A percentile compares a stretch with the other conserved stretches of the same genome.
Evolutionary conservation across 2,113 vertebrate genomes (phyloP).

Genomic region (Sigmodon hispidus): DNA sequence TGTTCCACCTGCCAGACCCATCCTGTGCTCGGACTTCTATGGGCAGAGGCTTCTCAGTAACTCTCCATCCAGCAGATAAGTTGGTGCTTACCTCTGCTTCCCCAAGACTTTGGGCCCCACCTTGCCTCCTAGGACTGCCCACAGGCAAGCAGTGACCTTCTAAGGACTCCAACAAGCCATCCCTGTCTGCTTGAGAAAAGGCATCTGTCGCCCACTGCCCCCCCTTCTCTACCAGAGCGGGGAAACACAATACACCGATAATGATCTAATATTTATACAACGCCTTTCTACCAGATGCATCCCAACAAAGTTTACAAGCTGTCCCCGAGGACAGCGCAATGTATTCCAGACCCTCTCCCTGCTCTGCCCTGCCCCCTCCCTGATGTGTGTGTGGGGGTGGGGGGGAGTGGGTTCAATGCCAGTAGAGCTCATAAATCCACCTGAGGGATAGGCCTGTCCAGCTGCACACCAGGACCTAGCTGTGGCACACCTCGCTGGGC

Average conservation of each 20-base stretch:
- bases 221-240: constrained; percentile 61
- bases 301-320: constrained; percentile 81
- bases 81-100: neutral
- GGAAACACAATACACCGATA: constrained; percentile 80
- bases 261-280: constrained; percentile 83
- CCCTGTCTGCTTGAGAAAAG: constrained; percentile 74
- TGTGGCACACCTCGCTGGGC: neutral
- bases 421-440: constrained; percentile 35
- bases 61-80: neutral
- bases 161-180: constrained; percentile 48
- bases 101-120: neutral
- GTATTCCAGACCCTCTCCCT: constrained; percentile 74
- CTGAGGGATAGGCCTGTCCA: constrained; percentile 37
- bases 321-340: constrained; percentile 69
- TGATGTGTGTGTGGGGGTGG: neutral
- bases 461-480: neutral
- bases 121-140: neutral
- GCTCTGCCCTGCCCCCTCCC: neutral
- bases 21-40: neutral
- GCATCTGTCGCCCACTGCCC: constrained; percentile 74
- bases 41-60: neutral
- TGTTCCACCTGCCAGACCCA: neutral
- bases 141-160: constrained; percentile 15
- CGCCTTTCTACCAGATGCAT: constrained; percentile 83
- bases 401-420: neutral